A percentile compares a stretch with the other conserved stretches of the same genome.
These are phyloP conservation scores for Brachionus koreanus DNA, from an alignment of 1,140 invertebrate genomes.

Conservation along the genomic window DNA sequence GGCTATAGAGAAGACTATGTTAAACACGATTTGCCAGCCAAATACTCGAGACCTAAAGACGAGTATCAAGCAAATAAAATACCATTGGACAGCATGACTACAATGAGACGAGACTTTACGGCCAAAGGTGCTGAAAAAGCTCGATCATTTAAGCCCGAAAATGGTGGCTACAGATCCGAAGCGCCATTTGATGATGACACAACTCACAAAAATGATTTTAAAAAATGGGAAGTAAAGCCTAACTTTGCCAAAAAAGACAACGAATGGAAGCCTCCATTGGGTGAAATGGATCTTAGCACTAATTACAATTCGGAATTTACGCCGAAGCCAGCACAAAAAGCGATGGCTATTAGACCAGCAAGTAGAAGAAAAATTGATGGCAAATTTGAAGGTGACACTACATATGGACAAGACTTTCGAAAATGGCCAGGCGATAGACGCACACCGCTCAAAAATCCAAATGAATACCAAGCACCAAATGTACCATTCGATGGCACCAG, in stretches of 20 bases:
- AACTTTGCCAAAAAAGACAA: conserved; percentile 50
- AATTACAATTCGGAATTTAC: conserved; percentile 50
- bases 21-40: conserved; percentile 51
- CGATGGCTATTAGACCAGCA: conserved; percentile 46
- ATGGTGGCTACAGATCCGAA: conserved; percentile 50
- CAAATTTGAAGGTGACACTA: conserved; percentile 55
- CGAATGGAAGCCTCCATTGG: conserved; percentile 53
- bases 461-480: conserved; percentile 51
- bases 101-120: conserved; percentile 54
- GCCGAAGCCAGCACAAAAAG: conserved; percentile 49
- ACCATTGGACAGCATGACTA: conserved; percentile 55
- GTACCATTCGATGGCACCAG: conserved; percentile 56
- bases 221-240: conserved; percentile 52
- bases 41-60: conserved; percentile 47
- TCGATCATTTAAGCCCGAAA: conserved; percentile 49
- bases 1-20: conserved; percentile 55
- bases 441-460: conserved; percentile 47
- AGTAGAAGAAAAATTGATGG: conserved; percentile 46
- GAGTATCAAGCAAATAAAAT: conserved; percentile 46
- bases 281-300: conserved; percentile 57
- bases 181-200: conserved; percentile 54
- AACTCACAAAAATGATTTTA: conserved; percentile 55
- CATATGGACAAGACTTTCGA: conserved; percentile 55
- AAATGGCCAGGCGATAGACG: conserved; percentile 51
- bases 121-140: conserved; percentile 48